Evolutionary conservation across 2,888 invertebrate species (phyloP).

Genomic region (Seira sanloemensis): DNA sequence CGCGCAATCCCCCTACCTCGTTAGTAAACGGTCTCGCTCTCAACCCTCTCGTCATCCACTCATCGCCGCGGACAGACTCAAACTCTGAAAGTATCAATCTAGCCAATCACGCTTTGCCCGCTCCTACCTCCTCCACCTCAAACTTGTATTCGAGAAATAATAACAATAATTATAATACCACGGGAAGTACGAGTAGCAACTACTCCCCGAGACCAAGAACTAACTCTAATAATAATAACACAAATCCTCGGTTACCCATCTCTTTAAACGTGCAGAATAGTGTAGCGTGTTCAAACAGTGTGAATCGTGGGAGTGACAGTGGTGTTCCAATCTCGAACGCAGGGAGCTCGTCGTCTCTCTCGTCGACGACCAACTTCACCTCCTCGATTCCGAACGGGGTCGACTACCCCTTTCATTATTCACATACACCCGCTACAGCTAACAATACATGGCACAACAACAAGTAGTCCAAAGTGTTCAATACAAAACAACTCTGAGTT

Average conservation of each 20-base stretch:
- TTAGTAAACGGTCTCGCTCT: slow-evolving; percentile 51
- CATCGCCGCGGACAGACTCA: slow-evolving; percentile 21
- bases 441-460: too few relatives aligned
- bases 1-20: slow-evolving; percentile 38
- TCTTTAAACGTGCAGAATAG: slow-evolving; percentile 38
- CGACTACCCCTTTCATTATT: slow-evolving; percentile 35
- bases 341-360: slow-evolving; percentile 44
- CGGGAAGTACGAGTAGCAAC: slow-evolving; percentile 20
- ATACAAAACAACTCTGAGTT: too few relatives aligned
- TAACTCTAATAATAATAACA: slow-evolving; percentile 65
- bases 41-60: slow-evolving; percentile 44
- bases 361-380: slow-evolving; percentile 37
- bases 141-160: slow-evolving; percentile 9
- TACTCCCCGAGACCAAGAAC: slow-evolving; percentile 49
- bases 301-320: slow-evolving; percentile 25
- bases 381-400: slow-evolving; percentile 56
- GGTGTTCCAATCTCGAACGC: slow-evolving; percentile 8
- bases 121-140: slow-evolving; percentile 41
- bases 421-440: slow-evolving; percentile 24
- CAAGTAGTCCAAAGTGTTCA: slow-evolving; percentile 56
- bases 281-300: slow-evolving; percentile 19
- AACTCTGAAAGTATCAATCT: slow-evolving; percentile 37
- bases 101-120: slow-evolving; percentile 49
- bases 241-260: slow-evolving; percentile 50
- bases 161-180: too few relatives aligned